Evolutionary conservation across 2,797 vertebrate genomes (phyloP).

Genomic region (Scolopax rusticola): DNA sequence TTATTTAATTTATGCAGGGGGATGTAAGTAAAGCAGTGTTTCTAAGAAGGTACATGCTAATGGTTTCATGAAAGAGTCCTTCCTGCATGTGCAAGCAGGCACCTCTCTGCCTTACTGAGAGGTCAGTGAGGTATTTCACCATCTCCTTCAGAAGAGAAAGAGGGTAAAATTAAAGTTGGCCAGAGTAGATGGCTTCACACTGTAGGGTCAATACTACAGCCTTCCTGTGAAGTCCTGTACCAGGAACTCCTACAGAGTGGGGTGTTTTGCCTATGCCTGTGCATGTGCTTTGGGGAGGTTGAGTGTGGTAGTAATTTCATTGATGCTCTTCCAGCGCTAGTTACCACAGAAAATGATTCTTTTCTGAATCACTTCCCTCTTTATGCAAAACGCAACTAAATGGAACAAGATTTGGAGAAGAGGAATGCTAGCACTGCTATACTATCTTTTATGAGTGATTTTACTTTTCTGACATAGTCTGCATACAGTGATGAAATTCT

Average conservation of each 20-base stretch:
- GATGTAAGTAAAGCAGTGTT: background rate
- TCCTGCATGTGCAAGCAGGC: background rate
- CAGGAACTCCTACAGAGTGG: background rate
- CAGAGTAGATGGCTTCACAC: background rate
- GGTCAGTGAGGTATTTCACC: background rate
- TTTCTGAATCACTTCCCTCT: conserved; percentile 41
- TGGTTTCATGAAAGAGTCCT: background rate
- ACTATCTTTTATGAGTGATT: background rate
- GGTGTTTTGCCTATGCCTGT: background rate
- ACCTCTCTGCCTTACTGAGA: background rate
- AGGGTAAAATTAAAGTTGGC: background rate
- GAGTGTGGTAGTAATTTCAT: background rate
- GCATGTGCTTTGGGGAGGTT: background rate
- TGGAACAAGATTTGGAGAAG: background rate
- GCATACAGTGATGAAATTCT: background rate
- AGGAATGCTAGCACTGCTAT: background rate
- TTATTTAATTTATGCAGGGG: conserved; percentile 16
- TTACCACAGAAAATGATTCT: conserved; percentile 21
- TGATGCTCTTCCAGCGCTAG: background rate
- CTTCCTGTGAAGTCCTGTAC: background rate
- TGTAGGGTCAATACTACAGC: background rate
- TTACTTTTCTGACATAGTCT: background rate
- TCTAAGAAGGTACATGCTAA: background rate
- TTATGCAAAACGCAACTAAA: background rate
- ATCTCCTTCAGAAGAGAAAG: background rate